Base-by-base conservation (phyloP, 2,113 vertebrate species). In the Tragelaphus imberbis region DNA sequence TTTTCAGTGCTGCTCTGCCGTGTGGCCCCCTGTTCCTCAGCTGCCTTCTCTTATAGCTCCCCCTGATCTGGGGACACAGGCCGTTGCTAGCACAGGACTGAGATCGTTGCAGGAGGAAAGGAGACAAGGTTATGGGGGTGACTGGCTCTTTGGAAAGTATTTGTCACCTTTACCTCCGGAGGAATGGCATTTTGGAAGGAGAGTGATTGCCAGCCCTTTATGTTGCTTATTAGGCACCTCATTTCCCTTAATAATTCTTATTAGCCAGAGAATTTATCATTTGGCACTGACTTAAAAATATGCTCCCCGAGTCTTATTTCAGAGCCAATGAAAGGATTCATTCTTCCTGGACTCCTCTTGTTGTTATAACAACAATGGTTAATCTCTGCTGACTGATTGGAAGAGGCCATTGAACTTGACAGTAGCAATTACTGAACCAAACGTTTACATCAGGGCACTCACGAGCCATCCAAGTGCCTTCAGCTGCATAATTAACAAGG, bases 331-430 rank as follows among this genome's bases (percentile, higher is more conserved):
- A 95, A 90, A 79, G 55, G 88, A 51, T 59, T 85, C 28, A 23
- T 88, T 92, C 92, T 90, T 94, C 65, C 65, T 21, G 88, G 65
- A 36, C 33, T 58, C 61, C 14, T 91, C 82, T 84, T 96, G 80
- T 94, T 97, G 91, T 96, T 71, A 40, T 3, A 84, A 79, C n/a
- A 91, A 92, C 91, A 88, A 7, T 51, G 85, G 44, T 44, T 91
- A 91, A 94, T 94, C 95, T 94, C 88, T 1, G 40, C 91, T 89
- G 91, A 97, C 51, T 51, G 90, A 91, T 80, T 36, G n/a, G 86
- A 96, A 90, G 86, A 88, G 94, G 58, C 58, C n/a, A 13, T 47
- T 94, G 97, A 92, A 56, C 47, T 80, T 84, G 91, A 87, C 6
- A 47, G 94, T 79, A 85, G 61, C 61, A 90, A 63, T 96, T 63